A percentile compares a stretch with the other conserved stretches of the same genome.
Conservation (phyloP, 2,888 invertebrate genomes). For the Pantelozetes paolii region DNA sequence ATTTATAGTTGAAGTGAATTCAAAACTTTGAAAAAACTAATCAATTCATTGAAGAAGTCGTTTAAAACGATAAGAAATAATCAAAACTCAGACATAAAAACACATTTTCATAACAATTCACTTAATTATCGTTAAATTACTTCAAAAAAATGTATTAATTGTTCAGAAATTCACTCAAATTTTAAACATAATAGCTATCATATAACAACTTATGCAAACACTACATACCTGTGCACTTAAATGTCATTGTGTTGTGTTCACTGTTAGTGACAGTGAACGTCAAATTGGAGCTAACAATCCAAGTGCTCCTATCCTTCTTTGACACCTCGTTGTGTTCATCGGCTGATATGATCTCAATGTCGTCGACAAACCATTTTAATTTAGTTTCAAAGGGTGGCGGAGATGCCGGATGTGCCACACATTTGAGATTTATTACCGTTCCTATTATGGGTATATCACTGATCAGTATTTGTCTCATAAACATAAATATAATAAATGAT, state of each 20-base stretch:
- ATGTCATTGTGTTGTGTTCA: slow-evolving; percentile 33
- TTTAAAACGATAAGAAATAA: too few species aligned
- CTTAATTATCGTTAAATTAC: too few species aligned
- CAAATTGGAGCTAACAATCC: slow-evolving; percentile 41
- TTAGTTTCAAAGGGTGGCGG: slow-evolving; percentile 38
- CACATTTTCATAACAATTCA: too few species aligned
- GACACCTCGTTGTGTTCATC: slow-evolving; percentile 23
- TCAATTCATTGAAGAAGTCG: too few species aligned
- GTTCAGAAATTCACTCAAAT: too few species aligned
- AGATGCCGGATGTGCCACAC: slow-evolving; percentile 42
- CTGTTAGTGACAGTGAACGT: slow-evolving; percentile 42
- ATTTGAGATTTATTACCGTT: slow-evolving; percentile 37
- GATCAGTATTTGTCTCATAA: not conserved
- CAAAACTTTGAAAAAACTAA: not conserved
- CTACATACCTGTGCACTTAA: slow-evolving; percentile 42
- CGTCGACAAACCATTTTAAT: slow-evolving; percentile 43
- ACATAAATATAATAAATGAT: too few species aligned
- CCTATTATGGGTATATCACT: slow-evolving; percentile 9
- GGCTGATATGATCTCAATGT: slow-evolving; percentile 23
- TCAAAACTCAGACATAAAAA: too few species aligned
- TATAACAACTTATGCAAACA: too few species aligned
- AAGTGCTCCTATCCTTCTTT: slow-evolving; percentile 25
- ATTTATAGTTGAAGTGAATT: not conserved
- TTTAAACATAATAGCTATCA: too few species aligned
- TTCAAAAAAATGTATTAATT: too few species aligned